These are phyloP conservation scores for Lophotriccus pileatus DNA, from an alignment of 2,797 vertebrate species.

Conservation along the genomic window DNA sequence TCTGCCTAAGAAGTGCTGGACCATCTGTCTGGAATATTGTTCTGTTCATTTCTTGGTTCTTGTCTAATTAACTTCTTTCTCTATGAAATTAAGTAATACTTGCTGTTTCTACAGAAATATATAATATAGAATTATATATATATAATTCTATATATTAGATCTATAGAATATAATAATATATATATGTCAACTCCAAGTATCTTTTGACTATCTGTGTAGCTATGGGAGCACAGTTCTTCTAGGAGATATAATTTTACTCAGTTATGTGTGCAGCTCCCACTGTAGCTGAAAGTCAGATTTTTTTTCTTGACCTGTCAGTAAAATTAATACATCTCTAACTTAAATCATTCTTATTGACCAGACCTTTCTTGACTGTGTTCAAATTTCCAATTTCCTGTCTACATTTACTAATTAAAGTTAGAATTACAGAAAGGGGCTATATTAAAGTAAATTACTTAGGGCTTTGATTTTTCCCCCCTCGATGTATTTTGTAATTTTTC, in stretches of 20 bases:
- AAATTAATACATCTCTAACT: background rate
- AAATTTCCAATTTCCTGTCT: background rate
- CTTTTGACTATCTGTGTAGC: background rate
- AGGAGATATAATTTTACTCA: background rate
- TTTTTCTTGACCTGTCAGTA: background rate
- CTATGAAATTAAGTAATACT: slow-evolving; percentile 12
- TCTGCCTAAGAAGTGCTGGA: slow-evolving; percentile 71
- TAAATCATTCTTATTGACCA: background rate
- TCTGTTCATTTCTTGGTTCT: slow-evolving; percentile 67
- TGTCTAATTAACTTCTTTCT: slow-evolving; percentile 65
- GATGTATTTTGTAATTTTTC: background rate
- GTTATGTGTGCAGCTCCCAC: background rate
- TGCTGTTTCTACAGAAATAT: slow-evolving; percentile 36
- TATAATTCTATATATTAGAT: too few relatives aligned
- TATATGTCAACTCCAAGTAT: background rate
- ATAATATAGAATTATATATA: too few relatives aligned
- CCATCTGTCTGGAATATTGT: slow-evolving; percentile 74
- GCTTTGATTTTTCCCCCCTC: background rate
- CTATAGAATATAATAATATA: too few relatives aligned
- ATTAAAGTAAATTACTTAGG: background rate
- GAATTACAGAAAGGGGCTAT: background rate
- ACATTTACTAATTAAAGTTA: background rate
- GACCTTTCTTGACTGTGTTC: background rate
- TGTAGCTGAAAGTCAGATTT: background rate
- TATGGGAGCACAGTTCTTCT: background rate